Evolutionary conservation across 2,113 vertebrate species (phyloP).

Genomic region (Dunckerocampus dactyliophorus): DNA sequence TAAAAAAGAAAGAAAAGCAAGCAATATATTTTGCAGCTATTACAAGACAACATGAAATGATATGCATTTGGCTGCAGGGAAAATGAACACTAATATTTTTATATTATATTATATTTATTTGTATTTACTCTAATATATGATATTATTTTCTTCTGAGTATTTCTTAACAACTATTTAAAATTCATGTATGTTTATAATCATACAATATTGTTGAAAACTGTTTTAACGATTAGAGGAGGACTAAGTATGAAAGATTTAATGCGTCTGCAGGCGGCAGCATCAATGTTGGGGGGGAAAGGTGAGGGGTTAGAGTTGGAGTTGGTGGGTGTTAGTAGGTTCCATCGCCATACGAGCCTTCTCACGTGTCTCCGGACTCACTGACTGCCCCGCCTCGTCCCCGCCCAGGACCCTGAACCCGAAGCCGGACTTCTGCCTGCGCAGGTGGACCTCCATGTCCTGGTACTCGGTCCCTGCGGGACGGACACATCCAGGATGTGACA

Average conservation of each 20-base stretch:
- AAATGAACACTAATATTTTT: not conserved
- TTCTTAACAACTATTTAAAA: not conserved
- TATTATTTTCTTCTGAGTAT: too few relatives aligned
- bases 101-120: not conserved
- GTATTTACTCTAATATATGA: too few relatives aligned
- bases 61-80: too few relatives aligned
- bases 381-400: constrained; percentile 95
- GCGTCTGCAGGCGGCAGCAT: constrained; percentile 34
- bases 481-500: not conserved
- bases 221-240: too few relatives aligned
- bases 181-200: not conserved
- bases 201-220: not conserved
- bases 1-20: too few relatives aligned
- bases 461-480: constrained; percentile 79
- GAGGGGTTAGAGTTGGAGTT: constrained; percentile 55
- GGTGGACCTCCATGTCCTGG: constrained; percentile 93
- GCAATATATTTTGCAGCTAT: not conserved
- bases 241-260: constrained; percentile 14
- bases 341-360: constrained; percentile 77
- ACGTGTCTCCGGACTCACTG: constrained; percentile 85
- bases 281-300: constrained; percentile 54
- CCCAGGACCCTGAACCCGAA: constrained; percentile 98
- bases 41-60: too few relatives aligned
- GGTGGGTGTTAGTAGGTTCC: constrained; percentile 62
- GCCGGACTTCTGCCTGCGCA: constrained; percentile 94